phyloP scores from a whole-genome alignment of 2,888 invertebrate species.

The Acleris literana region DNA sequence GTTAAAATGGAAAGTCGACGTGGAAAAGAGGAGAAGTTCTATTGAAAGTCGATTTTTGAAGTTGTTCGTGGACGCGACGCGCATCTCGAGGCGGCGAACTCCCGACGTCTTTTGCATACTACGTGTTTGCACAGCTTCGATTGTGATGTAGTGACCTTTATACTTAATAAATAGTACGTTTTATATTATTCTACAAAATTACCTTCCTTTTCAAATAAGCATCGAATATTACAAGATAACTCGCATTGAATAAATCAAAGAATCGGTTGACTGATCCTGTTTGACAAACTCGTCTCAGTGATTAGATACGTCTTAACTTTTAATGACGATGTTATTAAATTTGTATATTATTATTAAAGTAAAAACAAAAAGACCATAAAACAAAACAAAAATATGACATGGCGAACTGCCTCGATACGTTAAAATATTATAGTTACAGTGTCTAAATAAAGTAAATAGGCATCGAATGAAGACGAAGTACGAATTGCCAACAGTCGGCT shows the following conservation, averaged over 20 bases:
- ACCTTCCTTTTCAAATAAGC: too few relatives aligned
- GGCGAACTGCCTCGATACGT: conserved; percentile 1
- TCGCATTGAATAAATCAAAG: too few relatives aligned
- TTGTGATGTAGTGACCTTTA: conserved; percentile 5
- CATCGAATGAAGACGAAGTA: conserved; percentile 52
- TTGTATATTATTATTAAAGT: too few relatives aligned
- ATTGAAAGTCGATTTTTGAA: conserved; percentile 77
- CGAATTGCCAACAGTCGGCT: conserved; percentile 46
- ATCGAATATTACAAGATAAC: too few relatives aligned
- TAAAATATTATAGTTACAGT: conserved; percentile 17
- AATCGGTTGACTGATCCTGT: too few relatives aligned
- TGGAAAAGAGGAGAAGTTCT: conserved; percentile 60
- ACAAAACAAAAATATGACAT: too few relatives aligned
- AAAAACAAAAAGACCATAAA: too few relatives aligned
- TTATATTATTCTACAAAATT: too few relatives aligned
- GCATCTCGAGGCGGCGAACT: conserved; percentile 45
- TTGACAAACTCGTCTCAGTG: too few relatives aligned
- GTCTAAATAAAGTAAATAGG: conserved; percentile 18
- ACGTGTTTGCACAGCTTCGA: conserved; percentile 9
- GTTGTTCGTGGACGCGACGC: conserved; percentile 61
- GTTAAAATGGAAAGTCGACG: conserved; percentile 70
- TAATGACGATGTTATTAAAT: too few relatives aligned
- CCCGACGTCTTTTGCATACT: conserved; percentile 36
- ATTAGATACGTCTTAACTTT: too few relatives aligned
- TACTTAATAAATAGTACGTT: background rate